Conservation (phyloP, 2,797 vertebrate species). For the Catharus ustulatus region DNA sequence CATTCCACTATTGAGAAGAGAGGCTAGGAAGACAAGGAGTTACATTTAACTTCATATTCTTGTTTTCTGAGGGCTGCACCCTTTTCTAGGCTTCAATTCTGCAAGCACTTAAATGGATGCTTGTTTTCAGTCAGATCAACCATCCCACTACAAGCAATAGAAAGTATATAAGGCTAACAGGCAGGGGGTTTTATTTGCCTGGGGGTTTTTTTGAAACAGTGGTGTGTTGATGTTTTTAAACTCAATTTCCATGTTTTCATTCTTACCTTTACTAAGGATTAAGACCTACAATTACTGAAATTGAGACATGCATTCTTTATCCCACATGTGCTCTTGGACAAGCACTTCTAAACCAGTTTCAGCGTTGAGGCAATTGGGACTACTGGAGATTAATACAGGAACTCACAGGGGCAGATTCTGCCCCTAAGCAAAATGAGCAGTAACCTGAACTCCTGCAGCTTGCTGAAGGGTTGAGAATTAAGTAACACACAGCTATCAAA, state of each 20-base stretch:
- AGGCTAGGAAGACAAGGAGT: not conserved
- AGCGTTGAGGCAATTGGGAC: not conserved
- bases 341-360: not conserved
- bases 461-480: not conserved
- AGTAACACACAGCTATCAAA: not conserved
- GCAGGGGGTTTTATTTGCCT: not conserved
- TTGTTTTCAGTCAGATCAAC: not conserved
- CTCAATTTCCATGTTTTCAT: not conserved
- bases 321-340: not conserved
- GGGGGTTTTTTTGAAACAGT: no score
- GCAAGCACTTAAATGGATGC: not conserved
- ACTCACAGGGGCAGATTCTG: not conserved
- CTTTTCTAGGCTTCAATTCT: not conserved
- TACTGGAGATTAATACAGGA: not conserved
- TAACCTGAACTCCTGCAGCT: not conserved
- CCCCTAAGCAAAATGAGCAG: not conserved
- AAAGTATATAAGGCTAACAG: not conserved
- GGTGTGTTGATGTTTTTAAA: not conserved
- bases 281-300: not conserved
- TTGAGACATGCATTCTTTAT: not conserved
- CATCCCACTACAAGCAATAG: not conserved
- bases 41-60: not conserved
- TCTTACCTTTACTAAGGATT: not conserved
- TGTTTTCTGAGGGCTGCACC: not conserved
- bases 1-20: not conserved